Base-by-base conservation (phyloP, 1,140 invertebrate species). In the Drosophila arawakana region DNA sequence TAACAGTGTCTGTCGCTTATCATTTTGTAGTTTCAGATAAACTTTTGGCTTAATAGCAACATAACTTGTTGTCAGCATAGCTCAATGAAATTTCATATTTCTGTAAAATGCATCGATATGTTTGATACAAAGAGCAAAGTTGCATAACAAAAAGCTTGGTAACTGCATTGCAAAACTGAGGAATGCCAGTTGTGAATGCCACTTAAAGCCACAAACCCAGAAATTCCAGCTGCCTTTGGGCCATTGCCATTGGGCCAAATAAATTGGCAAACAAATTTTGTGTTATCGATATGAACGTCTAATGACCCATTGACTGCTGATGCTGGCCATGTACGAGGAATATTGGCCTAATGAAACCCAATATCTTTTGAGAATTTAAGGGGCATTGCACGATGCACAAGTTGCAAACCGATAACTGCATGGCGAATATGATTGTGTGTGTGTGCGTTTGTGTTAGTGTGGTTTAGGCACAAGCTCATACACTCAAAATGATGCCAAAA, bases 271-370 rank as follows among this genome's bases (percentile, higher is more conserved):
- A 49, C 66, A 81, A 79, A 85, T 73, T 85, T 62, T 69, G 69
- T 55, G 70, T 74, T 85, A 81, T 84, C 81, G 70, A 63, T 74
- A 41, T 60, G 68, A 71, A 62, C 59, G 37, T 63, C 73, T 78
- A 84, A 78, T 85, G 81, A 86, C 81, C 82, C 78, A 85, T 76
- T 84, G 77, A 84, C 73, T 77, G 47, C 54, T 70, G 50, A 46
- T 62, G 49, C 47, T 37, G 47, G 15, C 37, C 21, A 4, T n/a
- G 30, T 58, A 5, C 11, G 6, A 52, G 50, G 44, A 67, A 60
- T 60, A 85, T 85, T 78, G 78, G 63, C 68, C 69, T 86, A 86
- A 86, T 86, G 82, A 86, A 86, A 81, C 72, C 76, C 82, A 81
- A 86, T 86, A 86, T 86, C 82, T 86, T 30, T 86, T 46, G 78